A percentile compares a stretch with the other conserved stretches of the same genome.
These are phyloP conservation scores for Menidia beryllina DNA, from an alignment of 2,113 vertebrate species.

Conservation along the genomic window DNA sequence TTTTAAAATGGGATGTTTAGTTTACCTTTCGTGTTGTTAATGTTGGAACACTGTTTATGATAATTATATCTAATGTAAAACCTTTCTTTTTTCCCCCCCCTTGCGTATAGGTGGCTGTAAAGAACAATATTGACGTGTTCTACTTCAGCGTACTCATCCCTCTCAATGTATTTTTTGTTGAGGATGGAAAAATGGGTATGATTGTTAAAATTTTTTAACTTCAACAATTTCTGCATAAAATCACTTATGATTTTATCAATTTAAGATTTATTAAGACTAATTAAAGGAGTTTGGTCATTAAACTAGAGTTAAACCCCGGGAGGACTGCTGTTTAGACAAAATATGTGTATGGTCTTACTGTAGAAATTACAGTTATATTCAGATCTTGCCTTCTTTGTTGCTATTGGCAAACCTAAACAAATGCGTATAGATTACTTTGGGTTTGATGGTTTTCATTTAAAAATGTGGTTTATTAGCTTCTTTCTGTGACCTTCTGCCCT, in stretches of 20 bases:
- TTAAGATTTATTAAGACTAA: too few species aligned
- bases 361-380: not conserved
- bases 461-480: not conserved
- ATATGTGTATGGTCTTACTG: too few species aligned
- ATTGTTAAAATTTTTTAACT: not conserved
- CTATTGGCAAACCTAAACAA: too few species aligned
- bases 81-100: not conserved
- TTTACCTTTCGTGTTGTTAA: too few species aligned
- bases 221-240: not conserved
- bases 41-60: too few species aligned
- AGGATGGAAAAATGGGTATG: slow-evolving; percentile 99
- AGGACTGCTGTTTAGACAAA: too few species aligned
- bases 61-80: not conserved
- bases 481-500: not conserved
- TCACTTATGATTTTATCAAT: too few species aligned
- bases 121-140: slow-evolving; percentile 99
- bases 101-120: slow-evolving; percentile 95
- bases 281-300: too few species aligned
- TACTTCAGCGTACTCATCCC: slow-evolving; percentile 99
- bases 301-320: too few species aligned
- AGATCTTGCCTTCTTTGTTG: not conserved
- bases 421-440: not conserved
- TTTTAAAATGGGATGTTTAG: too few species aligned
- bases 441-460: not conserved
- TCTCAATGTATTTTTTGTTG: slow-evolving; percentile 97